Conservation (phyloP, 2,113 vertebrate genomes). For the Chaetodon auriga region DNA sequence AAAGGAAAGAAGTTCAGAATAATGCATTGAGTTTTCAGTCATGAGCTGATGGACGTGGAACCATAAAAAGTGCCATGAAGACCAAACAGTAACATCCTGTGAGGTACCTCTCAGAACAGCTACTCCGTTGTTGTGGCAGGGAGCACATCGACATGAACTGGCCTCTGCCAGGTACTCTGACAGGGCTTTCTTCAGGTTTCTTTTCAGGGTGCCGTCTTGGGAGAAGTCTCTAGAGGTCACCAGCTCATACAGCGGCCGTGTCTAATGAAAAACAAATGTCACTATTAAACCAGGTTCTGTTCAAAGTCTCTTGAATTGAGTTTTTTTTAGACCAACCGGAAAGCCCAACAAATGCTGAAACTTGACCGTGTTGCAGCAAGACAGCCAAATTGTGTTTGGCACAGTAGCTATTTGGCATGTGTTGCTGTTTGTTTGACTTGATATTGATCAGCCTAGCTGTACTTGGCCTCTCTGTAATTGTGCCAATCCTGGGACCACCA, state of each 20-base stretch:
- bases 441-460: slow-evolving; percentile 32
- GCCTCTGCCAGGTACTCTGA: slow-evolving; percentile 88
- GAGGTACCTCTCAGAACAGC: slow-evolving; percentile 88
- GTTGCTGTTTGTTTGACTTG: slow-evolving; percentile 42
- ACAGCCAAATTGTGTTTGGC: slow-evolving; percentile 39
- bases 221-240: slow-evolving; percentile 86
- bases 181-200: slow-evolving; percentile 89
- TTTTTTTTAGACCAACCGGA: slow-evolving; percentile 5
- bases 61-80: not conserved
- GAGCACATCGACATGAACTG: slow-evolving; percentile 89
- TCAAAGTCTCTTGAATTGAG: not conserved
- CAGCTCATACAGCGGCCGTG: slow-evolving; percentile 88
- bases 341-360: not conserved
- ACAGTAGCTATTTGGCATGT: slow-evolving; percentile 18
- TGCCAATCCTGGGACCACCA: slow-evolving; percentile 5
- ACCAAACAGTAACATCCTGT: not conserved
- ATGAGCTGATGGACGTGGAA: not conserved
- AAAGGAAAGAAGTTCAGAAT: not conserved
- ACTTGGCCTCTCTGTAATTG: slow-evolving; percentile 41
- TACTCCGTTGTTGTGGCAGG: slow-evolving; percentile 90
- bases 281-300: not conserved
- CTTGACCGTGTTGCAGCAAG: not conserved
- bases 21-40: not conserved
- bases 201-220: slow-evolving; percentile 80
- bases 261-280: slow-evolving; percentile 74